Percentiles rank a stretch among this genome's conserved stretches.
These are phyloP conservation scores for Muscicapa adusta DNA, from an alignment of 2,113 vertebrate genomes.

Conservation along the genomic window DNA sequence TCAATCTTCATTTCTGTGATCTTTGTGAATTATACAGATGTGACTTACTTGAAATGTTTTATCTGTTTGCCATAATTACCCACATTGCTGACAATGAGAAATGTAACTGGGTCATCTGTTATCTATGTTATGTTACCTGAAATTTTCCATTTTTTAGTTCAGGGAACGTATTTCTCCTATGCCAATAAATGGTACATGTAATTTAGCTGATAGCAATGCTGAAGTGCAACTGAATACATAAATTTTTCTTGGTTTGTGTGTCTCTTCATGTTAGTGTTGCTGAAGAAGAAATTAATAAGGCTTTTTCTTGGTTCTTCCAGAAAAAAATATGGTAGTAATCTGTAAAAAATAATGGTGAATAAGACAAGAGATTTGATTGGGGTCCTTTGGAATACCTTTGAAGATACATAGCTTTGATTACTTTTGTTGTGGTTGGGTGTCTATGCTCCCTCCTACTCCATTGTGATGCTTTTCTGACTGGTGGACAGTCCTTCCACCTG, in stretches of 20 bases:
- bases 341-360: background rate
- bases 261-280: background rate
- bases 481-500: background rate
- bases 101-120: background rate
- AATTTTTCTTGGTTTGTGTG: background rate
- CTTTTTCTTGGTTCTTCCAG: background rate
- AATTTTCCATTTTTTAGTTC: background rate
- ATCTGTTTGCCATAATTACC: background rate
- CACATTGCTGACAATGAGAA: background rate
- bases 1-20: background rate
- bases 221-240: background rate
- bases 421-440: background rate
- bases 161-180: background rate
- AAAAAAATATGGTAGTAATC: background rate
- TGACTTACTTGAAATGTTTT: background rate
- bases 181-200: background rate
- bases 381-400: background rate
- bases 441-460: rapidly evolving
- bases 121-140: background rate
- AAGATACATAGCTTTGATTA: background rate
- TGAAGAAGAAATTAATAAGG: background rate
- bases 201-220: background rate
- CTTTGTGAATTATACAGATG: background rate
- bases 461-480: background rate
- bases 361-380: background rate